Percentiles rank a stretch among this genome's conserved stretches.
Conservation (phyloP, 2,797 vertebrate genomes). For the Chrysocyon brachyurus region DNA sequence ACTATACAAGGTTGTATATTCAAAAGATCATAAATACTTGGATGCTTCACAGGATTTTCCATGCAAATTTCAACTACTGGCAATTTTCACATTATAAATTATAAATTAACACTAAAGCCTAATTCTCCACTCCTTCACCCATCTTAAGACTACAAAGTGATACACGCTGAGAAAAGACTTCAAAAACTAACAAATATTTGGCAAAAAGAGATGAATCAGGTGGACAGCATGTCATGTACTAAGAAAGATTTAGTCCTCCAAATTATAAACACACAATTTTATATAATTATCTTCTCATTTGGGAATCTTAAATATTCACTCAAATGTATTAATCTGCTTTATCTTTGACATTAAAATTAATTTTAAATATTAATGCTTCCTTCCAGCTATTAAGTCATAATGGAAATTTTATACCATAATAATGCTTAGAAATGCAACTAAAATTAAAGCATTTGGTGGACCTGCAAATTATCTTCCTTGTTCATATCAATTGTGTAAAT, state of each 20-base stretch:
- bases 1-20: background rate
- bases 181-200: background rate
- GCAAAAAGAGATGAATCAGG: slow-evolving; percentile 7
- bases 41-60: background rate
- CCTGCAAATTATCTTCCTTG: background rate
- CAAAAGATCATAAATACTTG: background rate
- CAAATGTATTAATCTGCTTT: slow-evolving; percentile 59
- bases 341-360: slow-evolving; percentile 65
- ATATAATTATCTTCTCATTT: slow-evolving; percentile 54
- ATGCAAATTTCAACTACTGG: background rate
- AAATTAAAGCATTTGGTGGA: background rate
- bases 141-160: background rate
- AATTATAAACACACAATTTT: slow-evolving; percentile 59
- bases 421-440: slow-evolving; percentile 8
- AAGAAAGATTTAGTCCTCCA: background rate
- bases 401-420: slow-evolving; percentile 13
- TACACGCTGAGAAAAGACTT: background rate
- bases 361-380: slow-evolving; percentile 68
- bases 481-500: background rate
- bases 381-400: slow-evolving; percentile 43
- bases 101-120: background rate
- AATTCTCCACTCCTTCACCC: background rate
- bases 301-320: slow-evolving; percentile 61
- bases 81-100: slow-evolving; percentile 6
- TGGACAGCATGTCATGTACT: background rate